A percentile compares a stretch with the other conserved stretches of the same genome.
These are phyloP conservation scores for Pavo muticus DNA, from an alignment of 2,113 vertebrate genomes.

Conservation along the genomic window DNA sequence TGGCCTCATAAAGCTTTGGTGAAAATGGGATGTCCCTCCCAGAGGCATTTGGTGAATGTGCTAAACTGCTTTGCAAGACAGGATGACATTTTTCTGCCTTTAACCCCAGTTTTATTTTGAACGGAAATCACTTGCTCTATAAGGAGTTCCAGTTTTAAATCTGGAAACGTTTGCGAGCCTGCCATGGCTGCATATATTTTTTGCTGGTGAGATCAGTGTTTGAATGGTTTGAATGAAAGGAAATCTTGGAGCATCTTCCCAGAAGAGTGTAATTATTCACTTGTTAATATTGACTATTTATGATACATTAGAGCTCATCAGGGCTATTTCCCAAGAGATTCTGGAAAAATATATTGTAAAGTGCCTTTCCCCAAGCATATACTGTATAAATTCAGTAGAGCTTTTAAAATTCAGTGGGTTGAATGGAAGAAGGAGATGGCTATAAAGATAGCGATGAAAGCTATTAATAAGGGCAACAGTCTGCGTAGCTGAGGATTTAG, in stretches of 20 bases:
- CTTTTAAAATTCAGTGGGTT: background rate
- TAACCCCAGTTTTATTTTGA: slow-evolving; percentile 38
- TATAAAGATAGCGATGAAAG: background rate
- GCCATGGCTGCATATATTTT: background rate
- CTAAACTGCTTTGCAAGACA: slow-evolving; percentile 50
- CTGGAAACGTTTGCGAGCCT: background rate
- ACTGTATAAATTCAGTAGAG: background rate
- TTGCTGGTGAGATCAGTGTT: background rate
- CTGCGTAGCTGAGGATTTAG: background rate
- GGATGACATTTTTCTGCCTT: slow-evolving; percentile 46
- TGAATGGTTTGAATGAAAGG: background rate
- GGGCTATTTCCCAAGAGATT: background rate
- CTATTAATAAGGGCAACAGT: background rate
- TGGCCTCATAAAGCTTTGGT: slow-evolving; percentile 59
- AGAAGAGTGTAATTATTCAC: background rate
- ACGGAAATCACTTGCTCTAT: slow-evolving; percentile 17
- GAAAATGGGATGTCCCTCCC: slow-evolving; percentile 54
- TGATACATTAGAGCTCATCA: background rate
- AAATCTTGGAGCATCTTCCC: background rate
- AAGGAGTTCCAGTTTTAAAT: slow-evolving; percentile 12
- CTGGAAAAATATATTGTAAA: background rate
- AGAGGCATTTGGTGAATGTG: slow-evolving; percentile 40
- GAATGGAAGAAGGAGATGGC: background rate
- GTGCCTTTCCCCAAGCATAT: background rate
- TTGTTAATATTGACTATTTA: background rate